Evolutionary conservation across 2,113 vertebrate species (phyloP), one percentile per base, ranked within the genome.

Genomic region (Eidolon helvum): DNA sequence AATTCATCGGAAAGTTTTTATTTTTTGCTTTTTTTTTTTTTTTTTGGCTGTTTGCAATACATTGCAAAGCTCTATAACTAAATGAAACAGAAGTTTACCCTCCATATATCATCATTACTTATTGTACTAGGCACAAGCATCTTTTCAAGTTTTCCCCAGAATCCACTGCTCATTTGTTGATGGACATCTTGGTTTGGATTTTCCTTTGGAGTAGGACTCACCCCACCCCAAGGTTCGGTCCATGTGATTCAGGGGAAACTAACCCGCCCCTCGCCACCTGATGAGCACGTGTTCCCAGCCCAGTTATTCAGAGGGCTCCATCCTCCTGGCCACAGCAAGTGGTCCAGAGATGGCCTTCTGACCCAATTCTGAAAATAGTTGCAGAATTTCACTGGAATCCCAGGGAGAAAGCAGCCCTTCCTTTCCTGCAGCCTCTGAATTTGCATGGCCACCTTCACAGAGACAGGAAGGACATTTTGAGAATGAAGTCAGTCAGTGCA

Each of bases 251-350:
- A 28, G 16, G 53, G 57, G 59, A 35, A 28, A 12, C 28, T 19
- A 18, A 15, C 22, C 7, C 4, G 8, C 4, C 11, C 15, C 1
- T 6, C 1, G 33, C 1, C 7, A 22, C 84, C 26, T n/a, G 28
- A 45, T 7, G 26, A 61, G n/a, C 1, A 2, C 0, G 2, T 1
- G 24, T 28, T 10, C 18, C 19, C 40, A 8, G 40, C 10, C 21
- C 59, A 7, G 11, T 10, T 28, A 2, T 53, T 40, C 55, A 19
- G 2, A 19, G 10, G 3, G 0, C 0, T 0, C 26, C 50, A 8
- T 28, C 33, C 28, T 19, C 8, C 30, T 22, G 24, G 65, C 45
- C 38, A 3, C 2, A 1, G 57, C 0, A 55, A 35, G 28, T 50
- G 48, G 87, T 9, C 38, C 18, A 43, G 55, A 63, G 15, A 69